Conservation (phyloP, 2,888 invertebrate species). For the Callinectes sapidus region DNA sequence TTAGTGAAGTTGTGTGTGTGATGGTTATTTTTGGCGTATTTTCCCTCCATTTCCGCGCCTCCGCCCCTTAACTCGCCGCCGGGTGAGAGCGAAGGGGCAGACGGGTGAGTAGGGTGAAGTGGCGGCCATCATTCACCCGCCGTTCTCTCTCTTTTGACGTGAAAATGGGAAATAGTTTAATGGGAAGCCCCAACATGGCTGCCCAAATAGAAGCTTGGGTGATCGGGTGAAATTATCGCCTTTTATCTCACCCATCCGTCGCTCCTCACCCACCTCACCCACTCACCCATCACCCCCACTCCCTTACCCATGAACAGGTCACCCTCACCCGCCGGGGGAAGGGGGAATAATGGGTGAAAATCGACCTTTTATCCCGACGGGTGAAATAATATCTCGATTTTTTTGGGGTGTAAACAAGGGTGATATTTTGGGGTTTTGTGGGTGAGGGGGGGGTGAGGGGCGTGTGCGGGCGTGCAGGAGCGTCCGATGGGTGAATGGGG, state of each 20-base stretch:
- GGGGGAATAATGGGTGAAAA: too few relatives aligned
- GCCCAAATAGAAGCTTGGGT: conserved; percentile 39
- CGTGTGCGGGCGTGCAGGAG: neutral
- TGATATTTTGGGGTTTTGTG: neutral
- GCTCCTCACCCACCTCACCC: too few relatives aligned
- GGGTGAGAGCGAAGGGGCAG: conserved; percentile 10
- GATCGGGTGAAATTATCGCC: neutral
- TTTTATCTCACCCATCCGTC: neutral
- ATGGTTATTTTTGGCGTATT: conserved; percentile 57
- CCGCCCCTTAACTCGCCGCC: conserved; percentile 21
- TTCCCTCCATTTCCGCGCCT: conserved; percentile 49
- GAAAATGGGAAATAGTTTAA: conserved; percentile 66
- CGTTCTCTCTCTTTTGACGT: conserved; percentile 65
- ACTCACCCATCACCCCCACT: too few relatives aligned
- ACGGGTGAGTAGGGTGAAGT: conserved; percentile 35
- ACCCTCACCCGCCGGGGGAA: too few relatives aligned
- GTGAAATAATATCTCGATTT: too few relatives aligned
- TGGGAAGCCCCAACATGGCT: conserved; percentile 50
- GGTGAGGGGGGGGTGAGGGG: neutral
- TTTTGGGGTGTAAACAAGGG: too few relatives aligned
- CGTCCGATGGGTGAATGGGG: neutral
- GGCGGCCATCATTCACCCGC: neutral
- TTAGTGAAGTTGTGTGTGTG: conserved; percentile 42
- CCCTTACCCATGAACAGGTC: too few relatives aligned
- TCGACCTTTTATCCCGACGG: too few relatives aligned